phyloP scores from a whole-genome alignment of 2,888 invertebrate species.

The Alviniconcha strummeri region DNA sequence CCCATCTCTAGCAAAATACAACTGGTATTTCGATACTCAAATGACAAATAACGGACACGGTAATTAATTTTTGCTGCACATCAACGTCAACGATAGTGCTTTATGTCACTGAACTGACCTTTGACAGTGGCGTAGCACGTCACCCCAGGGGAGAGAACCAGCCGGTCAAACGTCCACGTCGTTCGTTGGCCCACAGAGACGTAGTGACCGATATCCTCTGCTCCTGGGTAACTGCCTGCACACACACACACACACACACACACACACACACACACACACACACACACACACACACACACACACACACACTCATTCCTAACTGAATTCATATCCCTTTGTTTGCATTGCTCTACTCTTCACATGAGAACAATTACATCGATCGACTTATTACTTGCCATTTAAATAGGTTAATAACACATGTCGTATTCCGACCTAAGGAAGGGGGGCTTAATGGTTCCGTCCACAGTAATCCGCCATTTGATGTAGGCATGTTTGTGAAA shows the following conservation, averaged over 20 bases:
- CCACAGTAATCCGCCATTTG: too few relatives aligned
- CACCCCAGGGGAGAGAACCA: not conserved
- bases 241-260: not conserved
- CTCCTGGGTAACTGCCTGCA: conserved; percentile 17
- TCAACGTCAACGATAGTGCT: too few relatives aligned
- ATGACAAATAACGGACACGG: too few relatives aligned
- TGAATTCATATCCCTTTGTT: not conserved
- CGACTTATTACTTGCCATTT: not conserved
- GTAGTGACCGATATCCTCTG: conserved; percentile 3
- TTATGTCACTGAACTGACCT: not conserved
- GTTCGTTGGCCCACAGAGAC: not conserved
- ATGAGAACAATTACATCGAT: not conserved
- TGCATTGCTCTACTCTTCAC: not conserved
- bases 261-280: too few relatives aligned
- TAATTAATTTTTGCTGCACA: too few relatives aligned
- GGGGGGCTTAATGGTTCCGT: too few relatives aligned
- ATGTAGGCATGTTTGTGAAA: too few relatives aligned
- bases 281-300: too few relatives aligned
- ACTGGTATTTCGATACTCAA: too few relatives aligned
- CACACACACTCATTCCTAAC: too few relatives aligned
- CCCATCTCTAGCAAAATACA: too few relatives aligned
- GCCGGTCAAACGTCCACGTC: conserved; percentile 4
- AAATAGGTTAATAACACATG: not conserved
- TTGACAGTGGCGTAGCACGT: conserved; percentile 19
- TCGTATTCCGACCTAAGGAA: too few relatives aligned